Conservation (phyloP, 2,888 invertebrate genomes). For the Noctua janthe region DNA sequence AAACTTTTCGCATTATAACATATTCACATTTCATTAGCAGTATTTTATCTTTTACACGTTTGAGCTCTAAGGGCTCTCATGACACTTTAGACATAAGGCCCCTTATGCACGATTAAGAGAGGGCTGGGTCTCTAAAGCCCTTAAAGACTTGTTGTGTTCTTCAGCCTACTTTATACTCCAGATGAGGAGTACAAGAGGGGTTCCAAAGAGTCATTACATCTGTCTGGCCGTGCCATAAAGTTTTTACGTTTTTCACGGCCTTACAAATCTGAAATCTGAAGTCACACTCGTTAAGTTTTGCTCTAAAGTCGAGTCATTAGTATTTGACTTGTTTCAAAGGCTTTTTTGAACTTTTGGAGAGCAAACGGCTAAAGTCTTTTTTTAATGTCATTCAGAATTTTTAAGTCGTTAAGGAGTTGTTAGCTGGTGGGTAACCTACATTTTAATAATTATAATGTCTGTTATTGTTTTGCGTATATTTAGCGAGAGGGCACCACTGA, state of each 20-base stretch:
- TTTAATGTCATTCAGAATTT: not conserved
- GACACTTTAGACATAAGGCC: constrained; percentile 61
- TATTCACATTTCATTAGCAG: constrained; percentile 49
- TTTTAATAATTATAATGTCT: not conserved
- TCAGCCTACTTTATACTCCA: constrained; percentile 48
- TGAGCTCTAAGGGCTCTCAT: constrained; percentile 63
- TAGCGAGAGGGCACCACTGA: not conserved
- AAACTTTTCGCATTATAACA: constrained; percentile 45
- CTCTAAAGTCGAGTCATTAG: constrained; percentile 43
- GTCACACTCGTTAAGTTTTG: constrained; percentile 39
- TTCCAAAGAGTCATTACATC: constrained; percentile 53
- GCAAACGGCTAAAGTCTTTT: not conserved
- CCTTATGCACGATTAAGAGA: constrained; percentile 64
- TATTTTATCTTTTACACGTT: constrained; percentile 72
- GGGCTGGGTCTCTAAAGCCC: constrained; percentile 53
- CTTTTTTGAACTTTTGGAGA: constrained; percentile 33
- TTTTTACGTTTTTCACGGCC: constrained; percentile 27
- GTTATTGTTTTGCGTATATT: not conserved
- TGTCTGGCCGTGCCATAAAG: constrained; percentile 41
- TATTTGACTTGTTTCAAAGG: constrained; percentile 41
- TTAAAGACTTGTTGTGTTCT: constrained; percentile 60
- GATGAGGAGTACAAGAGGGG: constrained; percentile 32
- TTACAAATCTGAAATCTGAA: constrained; percentile 34
- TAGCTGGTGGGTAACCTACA: not conserved
- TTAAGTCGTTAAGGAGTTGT: not conserved